A percentile compares a stretch with the other conserved stretches of the same genome.
Evolutionary conservation across 2,888 invertebrate species (phyloP).

Genomic region (Diarsia dahlii): DNA sequence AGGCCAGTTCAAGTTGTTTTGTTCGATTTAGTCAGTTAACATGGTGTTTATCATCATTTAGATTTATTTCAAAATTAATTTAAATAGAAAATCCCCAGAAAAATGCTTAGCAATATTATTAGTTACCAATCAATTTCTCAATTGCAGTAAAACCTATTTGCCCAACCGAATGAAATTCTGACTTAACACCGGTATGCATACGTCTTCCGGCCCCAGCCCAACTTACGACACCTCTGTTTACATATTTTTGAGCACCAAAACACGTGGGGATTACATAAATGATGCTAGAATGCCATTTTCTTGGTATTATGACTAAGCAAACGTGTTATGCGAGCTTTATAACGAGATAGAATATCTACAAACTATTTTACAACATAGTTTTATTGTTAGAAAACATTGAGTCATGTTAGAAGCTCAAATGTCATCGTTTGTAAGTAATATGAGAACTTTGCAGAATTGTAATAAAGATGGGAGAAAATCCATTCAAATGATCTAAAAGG

Average conservation of each 20-base stretch:
- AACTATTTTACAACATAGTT: constrained; percentile 46
- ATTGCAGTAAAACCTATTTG: constrained; percentile 21
- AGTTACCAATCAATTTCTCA: neutral
- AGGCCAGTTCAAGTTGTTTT: neutral
- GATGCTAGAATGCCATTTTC: constrained; percentile 65
- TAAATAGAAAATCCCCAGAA: neutral
- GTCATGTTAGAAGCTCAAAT: constrained; percentile 42
- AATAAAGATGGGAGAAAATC: neutral
- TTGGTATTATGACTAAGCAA: constrained; percentile 68
- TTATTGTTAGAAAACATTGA: constrained; percentile 60
- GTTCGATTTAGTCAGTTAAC: neutral
- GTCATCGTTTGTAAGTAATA: constrained; percentile 32
- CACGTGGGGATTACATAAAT: constrained; percentile 69
- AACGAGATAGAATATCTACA: constrained; percentile 51
- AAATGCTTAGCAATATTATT: neutral
- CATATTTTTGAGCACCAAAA: constrained; percentile 64
- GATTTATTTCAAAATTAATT: no score
- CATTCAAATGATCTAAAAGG: neutral
- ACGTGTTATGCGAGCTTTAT: constrained; percentile 60
- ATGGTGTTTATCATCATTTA: neutral
- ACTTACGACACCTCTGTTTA: constrained; percentile 66
- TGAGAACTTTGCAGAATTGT: constrained; percentile 17
- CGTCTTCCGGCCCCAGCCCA: constrained; percentile 77
- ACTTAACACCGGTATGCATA: constrained; percentile 74
- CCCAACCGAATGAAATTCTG: constrained; percentile 62